Evolutionary conservation across 1,140 invertebrate genomes (phyloP), one percentile per base, ranked within the genome.

Genomic region (Dendroctonus ponderosae): DNA sequence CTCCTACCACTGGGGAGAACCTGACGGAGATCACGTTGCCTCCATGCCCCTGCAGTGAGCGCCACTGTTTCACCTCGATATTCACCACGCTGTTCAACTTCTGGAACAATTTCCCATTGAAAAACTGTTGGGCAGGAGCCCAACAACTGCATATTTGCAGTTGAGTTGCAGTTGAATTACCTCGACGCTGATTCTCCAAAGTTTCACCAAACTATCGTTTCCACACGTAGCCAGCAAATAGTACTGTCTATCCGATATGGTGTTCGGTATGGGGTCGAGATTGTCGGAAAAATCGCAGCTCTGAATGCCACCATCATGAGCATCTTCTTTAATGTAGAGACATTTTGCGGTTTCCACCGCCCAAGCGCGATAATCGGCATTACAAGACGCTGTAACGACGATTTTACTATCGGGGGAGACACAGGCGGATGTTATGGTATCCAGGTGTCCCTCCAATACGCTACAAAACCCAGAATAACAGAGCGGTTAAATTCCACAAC

Each of bases 291-390:
- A 89, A 72, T 89, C 87, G 70, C 85, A 85, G 50, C 83, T 82
- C 39, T 85, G 82, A 3, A 90, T 86, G 6, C 89, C 90, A 8
- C 91, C 78, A 76, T 91, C 89, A 73, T 91, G 89, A 48, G 84
- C 87, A 70, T 85, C 83, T 14, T 85, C 81, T 69, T 80, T 73
- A 6, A 75, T 46, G 54, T 69, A 74, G 14, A 80, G 63, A 44
- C 66, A 72, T 3, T 58, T 63, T 9, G 65, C 66, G n/a, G 58
- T 74, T 26, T 74, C 67, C 9, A 79, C 77, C 73, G 82, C 79
- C 85, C 86, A 90, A 0, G 88, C 70, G 49, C 83, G 79, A 61
- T 89, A 82, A 59, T 88, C 83, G 26, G 87, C 87, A 72, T 85
- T 85, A 63, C 81, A 84, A 43, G 86, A 87, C 0, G 85, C 86